Evolutionary conservation across 2,797 vertebrate species (phyloP).

Genomic region (Platalea minor): DNA sequence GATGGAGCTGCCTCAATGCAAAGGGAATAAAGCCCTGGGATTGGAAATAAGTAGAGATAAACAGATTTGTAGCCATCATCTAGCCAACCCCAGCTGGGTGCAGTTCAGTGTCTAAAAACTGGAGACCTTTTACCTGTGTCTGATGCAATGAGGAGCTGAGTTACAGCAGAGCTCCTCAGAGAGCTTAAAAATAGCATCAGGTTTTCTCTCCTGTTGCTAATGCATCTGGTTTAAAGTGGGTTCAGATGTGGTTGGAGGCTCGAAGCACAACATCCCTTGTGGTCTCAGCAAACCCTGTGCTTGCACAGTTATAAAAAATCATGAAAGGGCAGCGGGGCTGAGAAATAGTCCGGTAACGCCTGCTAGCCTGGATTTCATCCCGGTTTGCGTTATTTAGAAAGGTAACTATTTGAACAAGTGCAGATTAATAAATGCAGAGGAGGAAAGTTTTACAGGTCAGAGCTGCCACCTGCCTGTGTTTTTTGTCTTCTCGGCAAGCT

Average conservation of each 20-base stretch:
- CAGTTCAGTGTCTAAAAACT: not conserved
- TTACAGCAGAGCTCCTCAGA: not conserved
- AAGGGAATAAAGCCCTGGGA: not conserved
- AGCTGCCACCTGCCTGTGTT: not conserved
- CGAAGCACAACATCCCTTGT: not conserved
- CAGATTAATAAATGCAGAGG: not conserved
- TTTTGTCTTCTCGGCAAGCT: not conserved
- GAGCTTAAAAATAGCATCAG: not conserved
- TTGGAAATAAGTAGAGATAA: not conserved
- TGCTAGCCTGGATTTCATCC: not conserved
- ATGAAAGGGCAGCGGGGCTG: not conserved
- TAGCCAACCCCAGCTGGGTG: not conserved
- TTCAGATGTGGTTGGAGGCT: not conserved
- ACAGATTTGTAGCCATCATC: not conserved
- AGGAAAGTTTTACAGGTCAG: not conserved
- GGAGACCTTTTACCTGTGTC: not conserved
- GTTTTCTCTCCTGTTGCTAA: not conserved
- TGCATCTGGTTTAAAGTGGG: not conserved
- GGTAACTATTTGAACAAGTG: not conserved
- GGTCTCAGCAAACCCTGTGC: not conserved
- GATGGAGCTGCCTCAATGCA: rapidly evolving
- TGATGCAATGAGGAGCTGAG: conserved; percentile 5
- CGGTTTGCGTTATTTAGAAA: not conserved
- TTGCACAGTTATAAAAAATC: not conserved
- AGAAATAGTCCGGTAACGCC: not conserved